Base-by-base conservation (phyloP, 2,888 invertebrate genomes). In the Melangyna quadrimaculata region DNA sequence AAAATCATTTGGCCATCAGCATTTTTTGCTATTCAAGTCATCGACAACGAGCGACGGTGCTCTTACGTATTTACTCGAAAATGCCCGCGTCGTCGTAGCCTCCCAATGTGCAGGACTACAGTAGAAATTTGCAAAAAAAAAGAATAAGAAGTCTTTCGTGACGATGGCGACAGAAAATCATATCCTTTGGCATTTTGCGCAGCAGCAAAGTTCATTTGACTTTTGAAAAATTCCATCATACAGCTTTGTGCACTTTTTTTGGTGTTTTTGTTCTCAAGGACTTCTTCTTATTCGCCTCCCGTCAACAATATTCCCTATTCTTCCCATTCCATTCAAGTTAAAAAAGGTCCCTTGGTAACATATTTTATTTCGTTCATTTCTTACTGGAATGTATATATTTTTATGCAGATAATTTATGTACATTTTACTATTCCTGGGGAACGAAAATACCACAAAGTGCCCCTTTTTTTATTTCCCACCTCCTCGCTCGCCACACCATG, bases 401-500 rank as follows among this genome's bases (percentile, higher is more conserved):
- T 81, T 77, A 75, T 79, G 71, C 61, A 59, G 75, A 84, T 79
- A 86, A 86, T 81, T 86, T 86, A 86, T 77, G 86, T 55, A 81
- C 73, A 78, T 81, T 86, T 81, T 81, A 80, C 86, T 81, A 78
- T 80, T 86, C 61, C 69, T 73, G 72, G 67, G 72, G 53, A 55
- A 63, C 51, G 29, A 63, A 75, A 84, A 75, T 48, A 72, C 59
- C 65, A 59, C 35, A 48, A 53, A 69, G 74, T 79, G 84, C 80
- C 77, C 61, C 17, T 51, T 67, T 77, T 77, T 77, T 40, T 71
- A 19, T 48, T 61, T 45, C 12, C 29, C 59, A 59, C 32, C 27
- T n/a, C n/a, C n/a, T n/a, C n/a, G n/a, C n/a, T n/a, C n/a, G n/a
- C n/a, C n/a, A n/a, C 14, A 8, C 9, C 51, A 22, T 14, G 22